Evolutionary conservation across 2,797 vertebrate species (phyloP).

Genomic region (Dendrocincla tyrannina): DNA sequence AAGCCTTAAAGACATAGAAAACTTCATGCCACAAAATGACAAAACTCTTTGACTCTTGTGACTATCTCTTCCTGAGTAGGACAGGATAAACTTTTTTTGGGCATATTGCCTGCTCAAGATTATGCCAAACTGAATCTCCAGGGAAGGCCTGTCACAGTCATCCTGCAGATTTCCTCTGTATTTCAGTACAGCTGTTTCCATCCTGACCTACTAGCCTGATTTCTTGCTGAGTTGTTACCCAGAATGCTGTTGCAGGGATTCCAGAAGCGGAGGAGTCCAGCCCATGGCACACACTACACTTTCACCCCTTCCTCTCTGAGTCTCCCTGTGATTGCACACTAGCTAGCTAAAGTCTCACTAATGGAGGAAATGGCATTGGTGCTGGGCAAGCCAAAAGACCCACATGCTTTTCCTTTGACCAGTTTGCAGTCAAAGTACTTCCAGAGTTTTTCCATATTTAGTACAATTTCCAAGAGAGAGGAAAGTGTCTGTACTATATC

Average conservation of each 20-base stretch:
- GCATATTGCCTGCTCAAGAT: background rate
- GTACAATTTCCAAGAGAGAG: background rate
- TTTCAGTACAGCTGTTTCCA: slow-evolving; percentile 10
- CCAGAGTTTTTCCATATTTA: background rate
- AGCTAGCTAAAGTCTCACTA: background rate
- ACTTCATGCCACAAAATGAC: background rate
- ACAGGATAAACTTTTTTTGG: background rate
- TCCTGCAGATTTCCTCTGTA: background rate
- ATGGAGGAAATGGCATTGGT: background rate
- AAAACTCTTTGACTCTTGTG: background rate
- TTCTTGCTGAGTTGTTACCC: background rate
- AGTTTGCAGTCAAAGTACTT: background rate
- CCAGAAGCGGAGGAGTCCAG: background rate
- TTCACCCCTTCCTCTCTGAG: background rate
- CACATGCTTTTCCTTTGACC: background rate
- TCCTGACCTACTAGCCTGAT: slow-evolving; percentile 26
- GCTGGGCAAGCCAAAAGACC: background rate
- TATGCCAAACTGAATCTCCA: background rate
- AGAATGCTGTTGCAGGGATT: background rate
- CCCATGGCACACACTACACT: background rate
- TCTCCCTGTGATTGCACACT: background rate
- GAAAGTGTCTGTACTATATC: background rate
- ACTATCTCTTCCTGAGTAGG: background rate
- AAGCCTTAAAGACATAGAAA: background rate
- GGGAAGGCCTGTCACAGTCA: background rate